A percentile compares a stretch with the other conserved stretches of the same genome.
phyloP scores from a whole-genome alignment of 2,888 invertebrate genomes.

The Esperia sulphurella region DNA sequence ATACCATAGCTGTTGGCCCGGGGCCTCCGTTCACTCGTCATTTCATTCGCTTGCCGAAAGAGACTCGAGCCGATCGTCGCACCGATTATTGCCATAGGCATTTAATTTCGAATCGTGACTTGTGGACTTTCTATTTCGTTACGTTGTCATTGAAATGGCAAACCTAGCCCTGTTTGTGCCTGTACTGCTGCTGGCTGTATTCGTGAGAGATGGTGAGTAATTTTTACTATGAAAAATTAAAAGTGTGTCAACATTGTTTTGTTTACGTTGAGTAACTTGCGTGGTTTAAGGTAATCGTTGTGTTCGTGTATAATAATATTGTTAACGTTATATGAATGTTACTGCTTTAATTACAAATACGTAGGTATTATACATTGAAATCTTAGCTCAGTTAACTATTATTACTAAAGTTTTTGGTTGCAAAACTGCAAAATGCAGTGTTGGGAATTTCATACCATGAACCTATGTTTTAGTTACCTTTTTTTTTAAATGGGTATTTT shows the following conservation, averaged over 20 bases:
- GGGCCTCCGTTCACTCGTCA: conserved; percentile 33
- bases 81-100: not conserved
- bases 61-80: conserved; percentile 35
- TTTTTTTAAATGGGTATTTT: no score
- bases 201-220: conserved; percentile 57
- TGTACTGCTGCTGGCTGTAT: conserved; percentile 57
- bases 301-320: not conserved
- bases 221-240: conserved; percentile 12
- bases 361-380: not conserved
- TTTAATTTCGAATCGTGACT: conserved; percentile 9
- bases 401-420: no score
- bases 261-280: conserved; percentile 9
- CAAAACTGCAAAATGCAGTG: no score
- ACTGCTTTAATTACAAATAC: no score
- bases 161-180: conserved; percentile 57
- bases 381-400: not conserved
- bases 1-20: conserved; percentile 6
- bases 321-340: no score
- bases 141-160: conserved; percentile 48
- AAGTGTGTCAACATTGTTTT: conserved; percentile 10
- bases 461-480: no score
- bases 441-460: no score
- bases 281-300: not conserved
- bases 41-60: conserved; percentile 57
- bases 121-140: conserved; percentile 33